Percentiles rank a stretch among this genome's conserved stretches.
phyloP scores from a whole-genome alignment of 2,888 invertebrate species.

The Xestia ashworthii region DNA sequence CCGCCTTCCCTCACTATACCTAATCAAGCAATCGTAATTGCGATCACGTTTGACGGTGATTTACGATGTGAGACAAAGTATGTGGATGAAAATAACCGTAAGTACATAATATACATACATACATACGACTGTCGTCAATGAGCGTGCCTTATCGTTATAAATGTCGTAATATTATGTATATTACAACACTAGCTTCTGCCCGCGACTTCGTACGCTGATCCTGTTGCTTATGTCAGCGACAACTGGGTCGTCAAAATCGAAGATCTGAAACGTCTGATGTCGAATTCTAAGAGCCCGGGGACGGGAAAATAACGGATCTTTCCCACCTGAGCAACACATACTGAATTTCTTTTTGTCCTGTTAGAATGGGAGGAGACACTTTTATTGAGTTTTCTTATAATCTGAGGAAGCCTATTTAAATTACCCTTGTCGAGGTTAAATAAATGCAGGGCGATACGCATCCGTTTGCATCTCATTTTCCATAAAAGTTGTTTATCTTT shows the following conservation, averaged over 20 bases:
- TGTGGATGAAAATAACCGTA: slow-evolving; percentile 37
- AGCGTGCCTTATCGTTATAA: slow-evolving; percentile 21
- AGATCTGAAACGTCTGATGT: no score
- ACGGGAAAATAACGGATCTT: no score
- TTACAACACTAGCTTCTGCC: no score
- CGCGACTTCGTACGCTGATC: no score
- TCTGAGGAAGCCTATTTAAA: slow-evolving; percentile 4
- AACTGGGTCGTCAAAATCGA: no score
- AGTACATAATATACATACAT: slow-evolving; percentile 7
- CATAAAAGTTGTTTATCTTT: neutral
- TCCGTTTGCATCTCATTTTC: neutral
- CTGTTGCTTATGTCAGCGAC: no score
- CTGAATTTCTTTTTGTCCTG: slow-evolving; percentile 10
- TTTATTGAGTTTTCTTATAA: slow-evolving; percentile 26
- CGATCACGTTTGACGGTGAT: slow-evolving; percentile 55
- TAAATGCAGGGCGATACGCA: neutral
- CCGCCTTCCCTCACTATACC: slow-evolving; percentile 36
- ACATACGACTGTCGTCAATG: slow-evolving; percentile 6
- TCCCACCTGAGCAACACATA: no score
- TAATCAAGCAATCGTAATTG: slow-evolving; percentile 62
- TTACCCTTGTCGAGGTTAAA: neutral
- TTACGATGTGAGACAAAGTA: slow-evolving; percentile 49
- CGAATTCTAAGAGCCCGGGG: no score
- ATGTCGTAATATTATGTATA: slow-evolving; percentile 27
- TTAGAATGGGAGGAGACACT: slow-evolving; percentile 29